Conservation (phyloP, 2,797 vertebrate genomes). For the Novumbra hubbsi region DNA sequence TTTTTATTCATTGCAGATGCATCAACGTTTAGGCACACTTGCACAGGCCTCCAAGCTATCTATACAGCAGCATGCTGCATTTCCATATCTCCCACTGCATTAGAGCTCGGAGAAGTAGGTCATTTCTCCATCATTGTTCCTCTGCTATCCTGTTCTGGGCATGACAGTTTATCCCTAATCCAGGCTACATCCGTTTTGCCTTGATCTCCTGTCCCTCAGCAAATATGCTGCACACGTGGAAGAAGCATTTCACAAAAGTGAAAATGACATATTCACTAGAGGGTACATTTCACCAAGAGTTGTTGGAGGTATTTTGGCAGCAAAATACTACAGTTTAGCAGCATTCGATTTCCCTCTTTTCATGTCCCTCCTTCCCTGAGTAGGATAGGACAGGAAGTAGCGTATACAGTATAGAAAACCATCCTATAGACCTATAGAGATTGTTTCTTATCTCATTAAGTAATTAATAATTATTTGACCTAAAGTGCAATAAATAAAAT, state of each 20-base stretch:
- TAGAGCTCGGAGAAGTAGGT: constrained; percentile 37
- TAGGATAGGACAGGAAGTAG: constrained; percentile 23
- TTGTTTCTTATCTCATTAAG: constrained; percentile 44
- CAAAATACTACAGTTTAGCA: constrained; percentile 35
- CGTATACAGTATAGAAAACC: constrained; percentile 22
- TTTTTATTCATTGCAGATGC: constrained; percentile 39
- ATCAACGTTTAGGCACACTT: constrained; percentile 37
- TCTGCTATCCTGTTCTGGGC: constrained; percentile 29
- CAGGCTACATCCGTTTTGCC: constrained; percentile 45
- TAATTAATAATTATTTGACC: constrained; percentile 78
- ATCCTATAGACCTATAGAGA: constrained; percentile 62
- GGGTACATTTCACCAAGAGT: constrained; percentile 28
- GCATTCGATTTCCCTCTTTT: constrained; percentile 13
- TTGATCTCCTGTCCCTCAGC: constrained; percentile 29
- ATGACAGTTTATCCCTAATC: constrained; percentile 42
- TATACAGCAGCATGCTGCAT: constrained; percentile 31
- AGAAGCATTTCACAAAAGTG: constrained; percentile 29
- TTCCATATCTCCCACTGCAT: constrained; percentile 52
- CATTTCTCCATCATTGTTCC: constrained; percentile 45
- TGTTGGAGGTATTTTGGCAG: constrained; percentile 34
- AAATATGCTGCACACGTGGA: constrained; percentile 18
- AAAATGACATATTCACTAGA: constrained; percentile 34
- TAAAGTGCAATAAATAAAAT: constrained; percentile 60
- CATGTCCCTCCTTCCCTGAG: constrained; percentile 41
- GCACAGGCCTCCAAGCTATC: constrained; percentile 28